These are phyloP conservation scores for Hetaerina americana DNA, from an alignment of 1,140 invertebrate genomes.

Conservation along the genomic window DNA sequence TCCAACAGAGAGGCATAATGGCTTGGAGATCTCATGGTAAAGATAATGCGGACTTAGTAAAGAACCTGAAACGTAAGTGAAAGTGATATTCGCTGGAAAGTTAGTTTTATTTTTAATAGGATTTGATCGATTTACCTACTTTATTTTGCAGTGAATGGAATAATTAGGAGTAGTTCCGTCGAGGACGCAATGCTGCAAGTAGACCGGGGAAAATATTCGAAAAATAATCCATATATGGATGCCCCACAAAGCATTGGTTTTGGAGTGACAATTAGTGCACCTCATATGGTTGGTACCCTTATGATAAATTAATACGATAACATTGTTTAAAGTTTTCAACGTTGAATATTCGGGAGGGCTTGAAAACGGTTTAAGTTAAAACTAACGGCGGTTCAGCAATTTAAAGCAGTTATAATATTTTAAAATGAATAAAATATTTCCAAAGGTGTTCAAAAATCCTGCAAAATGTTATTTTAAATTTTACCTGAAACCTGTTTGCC, in stretches of 20 bases:
- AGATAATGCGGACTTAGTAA: conserved; percentile 70
- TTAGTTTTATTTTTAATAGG: neutral
- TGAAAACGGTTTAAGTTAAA: too few species aligned
- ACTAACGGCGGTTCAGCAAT: too few species aligned
- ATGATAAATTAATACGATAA: too few species aligned
- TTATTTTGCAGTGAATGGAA: conserved; percentile 55
- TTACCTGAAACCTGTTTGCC: too few species aligned
- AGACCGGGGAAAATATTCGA: conserved; percentile 71
- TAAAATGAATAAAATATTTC: too few species aligned
- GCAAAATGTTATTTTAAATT: too few species aligned
- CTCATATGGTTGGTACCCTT: conserved; percentile 87
- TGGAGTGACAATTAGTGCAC: conserved; percentile 91
- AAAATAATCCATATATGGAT: conserved; percentile 70
- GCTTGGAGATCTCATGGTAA: conserved; percentile 70
- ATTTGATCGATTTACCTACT: neutral
- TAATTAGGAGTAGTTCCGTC: conserved; percentile 67
- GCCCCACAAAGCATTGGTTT: conserved; percentile 78
- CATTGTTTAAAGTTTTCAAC: too few species aligned
- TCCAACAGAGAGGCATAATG: conserved; percentile 25
- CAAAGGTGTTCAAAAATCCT: too few species aligned
- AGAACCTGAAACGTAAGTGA: conserved; percentile 62
- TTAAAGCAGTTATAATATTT: neutral
- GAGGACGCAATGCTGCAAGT: conserved; percentile 72
- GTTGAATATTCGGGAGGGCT: too few species aligned
- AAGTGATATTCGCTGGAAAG: neutral